Evolutionary conservation across 2,113 vertebrate genomes (phyloP).

Genomic region (Callospermophilus lateralis): DNA sequence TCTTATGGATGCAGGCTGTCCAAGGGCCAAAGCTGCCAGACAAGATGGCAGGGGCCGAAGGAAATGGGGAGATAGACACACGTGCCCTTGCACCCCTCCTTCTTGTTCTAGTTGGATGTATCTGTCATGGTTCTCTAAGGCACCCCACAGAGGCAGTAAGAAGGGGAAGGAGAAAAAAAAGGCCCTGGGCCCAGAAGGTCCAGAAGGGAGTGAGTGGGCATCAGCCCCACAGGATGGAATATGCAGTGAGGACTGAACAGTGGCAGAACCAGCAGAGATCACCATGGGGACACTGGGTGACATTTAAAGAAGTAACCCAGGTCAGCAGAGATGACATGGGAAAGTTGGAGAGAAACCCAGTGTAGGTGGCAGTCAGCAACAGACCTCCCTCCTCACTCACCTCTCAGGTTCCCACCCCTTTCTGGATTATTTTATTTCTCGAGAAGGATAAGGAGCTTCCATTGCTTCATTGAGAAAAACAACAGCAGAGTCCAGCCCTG

Average conservation of each 20-base stretch:
- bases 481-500: neutral
- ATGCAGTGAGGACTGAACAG: neutral
- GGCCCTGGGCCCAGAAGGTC: neutral
- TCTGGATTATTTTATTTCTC: neutral
- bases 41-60: neutral
- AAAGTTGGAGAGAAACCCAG: neutral
- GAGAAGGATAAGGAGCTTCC: neutral
- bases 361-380: accelerated
- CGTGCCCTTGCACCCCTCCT: neutral
- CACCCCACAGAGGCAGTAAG: neutral
- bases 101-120: neutral
- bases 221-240: neutral
- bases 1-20: neutral
- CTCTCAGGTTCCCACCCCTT: neutral
- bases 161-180: neutral
- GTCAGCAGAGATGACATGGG: accelerated
- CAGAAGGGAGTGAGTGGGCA: neutral
- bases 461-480: neutral
- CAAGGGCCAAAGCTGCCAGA: neutral
- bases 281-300: neutral
- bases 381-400: neutral
- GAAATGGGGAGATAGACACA: neutral
- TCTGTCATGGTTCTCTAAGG: neutral
- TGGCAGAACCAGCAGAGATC: neutral
- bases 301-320: neutral